These are phyloP conservation scores for Matsumyia berberina DNA, from an alignment of 2,888 invertebrate genomes.

Conservation along the genomic window DNA sequence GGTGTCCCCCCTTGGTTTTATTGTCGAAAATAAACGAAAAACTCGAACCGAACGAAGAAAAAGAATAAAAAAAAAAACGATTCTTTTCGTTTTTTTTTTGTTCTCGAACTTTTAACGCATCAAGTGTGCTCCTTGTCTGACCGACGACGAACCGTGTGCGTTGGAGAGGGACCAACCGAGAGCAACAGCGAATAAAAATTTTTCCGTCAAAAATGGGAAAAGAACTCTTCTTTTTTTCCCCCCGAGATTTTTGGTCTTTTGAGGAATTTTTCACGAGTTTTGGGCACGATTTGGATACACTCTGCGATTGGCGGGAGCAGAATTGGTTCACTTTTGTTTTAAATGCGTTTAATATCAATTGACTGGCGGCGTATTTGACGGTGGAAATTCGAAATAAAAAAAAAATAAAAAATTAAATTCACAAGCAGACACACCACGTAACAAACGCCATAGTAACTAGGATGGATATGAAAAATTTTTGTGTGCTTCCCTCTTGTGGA, in stretches of 20 bases:
- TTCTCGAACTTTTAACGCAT: slow-evolving; percentile 27
- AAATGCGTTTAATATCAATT: slow-evolving; percentile 57
- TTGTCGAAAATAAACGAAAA: slow-evolving; percentile 31
- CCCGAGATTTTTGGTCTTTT: slow-evolving; percentile 2
- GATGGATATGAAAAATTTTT: slow-evolving; percentile 55
- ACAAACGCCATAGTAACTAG: slow-evolving; percentile 77
- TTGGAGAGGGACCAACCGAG: slow-evolving; percentile 52
- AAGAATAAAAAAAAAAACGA: slow-evolving; percentile 39
- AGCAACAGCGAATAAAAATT: slow-evolving; percentile 23
- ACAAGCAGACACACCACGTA: slow-evolving; percentile 76
- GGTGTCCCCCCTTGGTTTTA: slow-evolving; percentile 5
- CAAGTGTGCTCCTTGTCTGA: slow-evolving; percentile 49
- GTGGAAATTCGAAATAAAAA: slow-evolving; percentile 36
- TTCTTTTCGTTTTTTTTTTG: slow-evolving; percentile 49
- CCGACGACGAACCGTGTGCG: slow-evolving; percentile 28
- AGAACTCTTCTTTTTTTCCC: slow-evolving; percentile 19
- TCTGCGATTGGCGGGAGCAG: slow-evolving; percentile 23
- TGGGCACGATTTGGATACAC: slow-evolving; percentile 28
- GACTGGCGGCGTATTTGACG: slow-evolving; percentile 28
- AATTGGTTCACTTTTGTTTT: slow-evolving; percentile 25
- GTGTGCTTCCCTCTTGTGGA: too few relatives aligned
- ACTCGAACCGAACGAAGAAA: slow-evolving; percentile 28
- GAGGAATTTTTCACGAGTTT: slow-evolving; percentile 27
- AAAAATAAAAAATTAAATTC: slow-evolving; percentile 45
- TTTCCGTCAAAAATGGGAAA: slow-evolving; percentile 49